Evolutionary conservation across 2,113 vertebrate genomes (phyloP).

Genomic region (Numenius arquata): DNA sequence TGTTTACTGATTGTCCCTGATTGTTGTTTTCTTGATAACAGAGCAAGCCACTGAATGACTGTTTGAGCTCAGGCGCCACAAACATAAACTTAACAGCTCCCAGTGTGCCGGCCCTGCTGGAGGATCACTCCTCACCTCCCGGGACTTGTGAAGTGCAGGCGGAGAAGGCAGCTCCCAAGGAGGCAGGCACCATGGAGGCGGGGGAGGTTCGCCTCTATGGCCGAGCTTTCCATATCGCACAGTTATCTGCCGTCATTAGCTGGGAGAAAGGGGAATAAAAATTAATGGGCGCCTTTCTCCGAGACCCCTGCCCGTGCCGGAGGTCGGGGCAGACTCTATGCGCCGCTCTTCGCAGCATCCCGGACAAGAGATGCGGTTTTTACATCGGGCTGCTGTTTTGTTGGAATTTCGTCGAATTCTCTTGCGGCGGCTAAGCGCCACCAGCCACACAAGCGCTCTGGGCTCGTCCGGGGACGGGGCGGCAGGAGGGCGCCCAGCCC

Average conservation of each 20-base stretch:
- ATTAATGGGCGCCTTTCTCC: neutral
- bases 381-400: neutral
- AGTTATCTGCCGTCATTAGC: neutral
- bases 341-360: neutral
- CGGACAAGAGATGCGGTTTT: neutral
- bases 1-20: conserved; percentile 77
- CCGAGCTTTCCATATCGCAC: neutral
- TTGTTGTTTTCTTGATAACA: conserved; percentile 84
- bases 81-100: conserved; percentile 78
- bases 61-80: conserved; percentile 82
- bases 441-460: accelerated
- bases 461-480: too few species aligned
- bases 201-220: neutral
- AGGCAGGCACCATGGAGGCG: neutral
- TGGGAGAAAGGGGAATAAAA: neutral
- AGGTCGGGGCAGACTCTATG: neutral
- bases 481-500: neutral
- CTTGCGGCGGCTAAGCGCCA: neutral
- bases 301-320: neutral
- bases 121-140: conserved; percentile 78
- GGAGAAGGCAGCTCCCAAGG: conserved; percentile 54
- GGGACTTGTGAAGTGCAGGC: conserved; percentile 71
- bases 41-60: conserved; percentile 76
- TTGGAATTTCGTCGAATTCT: neutral
- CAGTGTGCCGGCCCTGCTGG: conserved; percentile 68